phyloP scores from a whole-genome alignment of 2,888 invertebrate species.

The Pseudococcus viburni region DNA sequence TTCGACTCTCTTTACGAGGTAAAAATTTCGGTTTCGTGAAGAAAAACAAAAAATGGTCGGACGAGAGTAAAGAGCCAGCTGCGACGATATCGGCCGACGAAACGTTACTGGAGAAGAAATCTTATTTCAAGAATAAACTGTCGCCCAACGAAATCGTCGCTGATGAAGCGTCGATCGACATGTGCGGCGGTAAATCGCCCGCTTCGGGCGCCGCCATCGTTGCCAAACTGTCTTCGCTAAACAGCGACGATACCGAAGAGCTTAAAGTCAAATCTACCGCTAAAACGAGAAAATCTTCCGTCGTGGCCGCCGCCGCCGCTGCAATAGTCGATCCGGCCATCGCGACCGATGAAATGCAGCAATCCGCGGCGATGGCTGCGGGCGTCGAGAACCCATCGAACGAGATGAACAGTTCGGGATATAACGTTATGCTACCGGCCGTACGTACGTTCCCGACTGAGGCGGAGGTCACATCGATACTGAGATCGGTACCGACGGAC shows the following conservation, averaged over 20 bases:
- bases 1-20: conserved; percentile 89
- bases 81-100: conserved; percentile 51
- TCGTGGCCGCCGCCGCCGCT: neutral
- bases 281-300: neutral
- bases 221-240: neutral
- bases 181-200: conserved; percentile 8
- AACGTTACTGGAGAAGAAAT: conserved; percentile 44
- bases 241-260: conserved; percentile 40
- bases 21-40: conserved; percentile 86
- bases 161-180: neutral
- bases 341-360: neutral
- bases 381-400: neutral
- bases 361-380: neutral
- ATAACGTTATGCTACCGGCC: conserved; percentile 66
- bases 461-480: conserved; percentile 70
- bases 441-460: conserved; percentile 69
- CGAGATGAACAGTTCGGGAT: conserved; percentile 55
- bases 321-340: neutral
- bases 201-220: conserved; percentile 10
- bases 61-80: conserved; percentile 19
- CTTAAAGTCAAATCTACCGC: conserved; percentile 34
- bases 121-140: conserved; percentile 58
- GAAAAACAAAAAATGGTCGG: conserved; percentile 75
- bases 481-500: conserved; percentile 69
- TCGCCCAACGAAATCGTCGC: conserved; percentile 55